phyloP scores from a whole-genome alignment of 2,113 vertebrate genomes.

The Gambusia affinis region DNA sequence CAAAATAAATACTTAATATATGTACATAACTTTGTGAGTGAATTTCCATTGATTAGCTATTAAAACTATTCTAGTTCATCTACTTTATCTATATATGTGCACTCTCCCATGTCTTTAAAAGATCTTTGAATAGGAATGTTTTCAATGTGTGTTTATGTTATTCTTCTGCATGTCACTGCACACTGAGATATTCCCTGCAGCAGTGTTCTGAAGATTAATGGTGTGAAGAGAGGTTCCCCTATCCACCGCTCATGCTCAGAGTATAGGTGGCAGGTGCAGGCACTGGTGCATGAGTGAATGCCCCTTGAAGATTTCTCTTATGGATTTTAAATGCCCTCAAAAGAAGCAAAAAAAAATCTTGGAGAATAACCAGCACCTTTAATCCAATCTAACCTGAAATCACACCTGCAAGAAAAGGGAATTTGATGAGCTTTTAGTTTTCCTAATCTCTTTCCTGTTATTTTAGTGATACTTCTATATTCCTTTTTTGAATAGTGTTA shows the following conservation, averaged over 20 bases:
- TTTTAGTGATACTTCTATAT: too few species aligned
- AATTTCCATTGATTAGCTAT: background rate
- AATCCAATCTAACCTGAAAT: slow-evolving; percentile 17
- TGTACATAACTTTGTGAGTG: background rate
- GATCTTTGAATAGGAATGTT: slow-evolving; percentile 13
- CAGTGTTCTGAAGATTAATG: slow-evolving; percentile 72
- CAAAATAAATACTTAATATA: background rate
- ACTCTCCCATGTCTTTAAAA: background rate
- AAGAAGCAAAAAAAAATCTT: background rate
- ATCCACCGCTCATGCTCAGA: slow-evolving; percentile 63
- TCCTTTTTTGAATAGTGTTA: background rate
- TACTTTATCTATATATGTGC: background rate
- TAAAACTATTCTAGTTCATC: background rate
- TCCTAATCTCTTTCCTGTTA: too few species aligned
- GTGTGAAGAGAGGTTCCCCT: slow-evolving; percentile 43
- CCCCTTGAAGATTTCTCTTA: slow-evolving; percentile 69
- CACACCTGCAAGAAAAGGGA: background rate
- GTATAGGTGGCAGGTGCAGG: slow-evolving; percentile 72
- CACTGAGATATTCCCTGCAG: slow-evolving; percentile 43
- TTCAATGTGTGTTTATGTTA: background rate
- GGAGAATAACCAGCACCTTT: background rate
- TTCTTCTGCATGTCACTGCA: slow-evolving; percentile 13
- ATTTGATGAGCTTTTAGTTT: background rate
- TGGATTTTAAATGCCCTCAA: slow-evolving; percentile 45
- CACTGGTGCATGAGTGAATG: slow-evolving; percentile 68